Conservation (phyloP, 1,140 invertebrate genomes). For the Heliconius eleuchia region DNA sequence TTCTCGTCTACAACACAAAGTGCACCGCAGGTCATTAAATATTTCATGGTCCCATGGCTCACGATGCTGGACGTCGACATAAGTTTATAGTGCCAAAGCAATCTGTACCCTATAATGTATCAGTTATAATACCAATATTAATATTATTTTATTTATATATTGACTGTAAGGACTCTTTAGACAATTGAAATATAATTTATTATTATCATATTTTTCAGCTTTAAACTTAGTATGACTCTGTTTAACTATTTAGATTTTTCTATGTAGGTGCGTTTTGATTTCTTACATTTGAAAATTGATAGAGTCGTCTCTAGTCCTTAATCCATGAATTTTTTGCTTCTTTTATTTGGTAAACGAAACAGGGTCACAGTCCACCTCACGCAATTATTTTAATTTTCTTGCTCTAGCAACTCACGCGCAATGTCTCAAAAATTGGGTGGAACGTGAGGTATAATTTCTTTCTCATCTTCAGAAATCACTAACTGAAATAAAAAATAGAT, state of each 20-base stretch:
- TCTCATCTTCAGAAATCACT: too few relatives aligned
- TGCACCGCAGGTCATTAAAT: conserved; percentile 37
- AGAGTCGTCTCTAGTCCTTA: too few relatives aligned
- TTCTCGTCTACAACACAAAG: conserved; percentile 16
- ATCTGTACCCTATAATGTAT: conserved; percentile 43
- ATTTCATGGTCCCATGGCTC: conserved; percentile 37
- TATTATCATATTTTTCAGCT: neutral
- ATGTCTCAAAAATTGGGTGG: too few relatives aligned
- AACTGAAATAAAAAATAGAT: neutral
- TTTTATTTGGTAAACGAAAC: too few relatives aligned
- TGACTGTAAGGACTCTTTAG: neutral
- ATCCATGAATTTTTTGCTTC: too few relatives aligned
- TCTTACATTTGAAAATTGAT: too few relatives aligned
- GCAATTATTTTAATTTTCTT: too few relatives aligned
- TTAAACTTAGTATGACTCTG: neutral
- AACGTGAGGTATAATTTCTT: too few relatives aligned
- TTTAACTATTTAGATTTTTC: neutral
- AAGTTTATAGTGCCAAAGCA: conserved; percentile 57
- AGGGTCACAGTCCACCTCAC: too few relatives aligned
- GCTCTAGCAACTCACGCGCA: too few relatives aligned
- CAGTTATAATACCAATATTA: conserved; percentile 15
- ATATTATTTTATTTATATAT: conserved; percentile 9
- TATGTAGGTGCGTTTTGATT: neutral
- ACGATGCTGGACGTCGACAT: conserved; percentile 35
- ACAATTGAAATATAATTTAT: neutral